phyloP scores from a whole-genome alignment of 1,140 invertebrate genomes.

The Hestina assimilis region DNA sequence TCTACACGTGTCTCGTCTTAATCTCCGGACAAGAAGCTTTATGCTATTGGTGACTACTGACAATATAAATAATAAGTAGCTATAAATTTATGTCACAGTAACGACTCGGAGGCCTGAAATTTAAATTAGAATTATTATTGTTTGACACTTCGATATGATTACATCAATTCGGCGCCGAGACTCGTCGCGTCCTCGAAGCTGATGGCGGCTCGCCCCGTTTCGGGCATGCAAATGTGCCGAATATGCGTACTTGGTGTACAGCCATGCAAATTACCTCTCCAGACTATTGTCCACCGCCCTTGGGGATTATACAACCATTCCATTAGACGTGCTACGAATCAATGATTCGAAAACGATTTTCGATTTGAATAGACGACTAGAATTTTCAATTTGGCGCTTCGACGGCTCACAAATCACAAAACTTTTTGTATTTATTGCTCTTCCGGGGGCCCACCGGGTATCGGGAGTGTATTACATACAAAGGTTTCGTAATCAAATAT shows the following conservation, averaged over 20 bases:
- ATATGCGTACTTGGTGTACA: conserved; percentile 48
- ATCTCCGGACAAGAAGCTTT: conserved; percentile 31
- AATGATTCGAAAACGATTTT: conserved; percentile 57
- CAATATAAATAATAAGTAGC: conserved; percentile 4
- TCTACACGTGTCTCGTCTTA: conserved; percentile 53
- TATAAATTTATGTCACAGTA: conserved; percentile 52
- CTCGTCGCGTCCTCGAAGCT: conserved; percentile 30
- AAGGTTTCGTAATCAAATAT: conserved; percentile 14
- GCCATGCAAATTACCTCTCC: conserved; percentile 67
- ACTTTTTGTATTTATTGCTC: conserved; percentile 25
- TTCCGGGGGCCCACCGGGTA: conserved; percentile 23
- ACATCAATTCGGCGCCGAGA: conserved; percentile 53
- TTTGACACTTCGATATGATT: conserved; percentile 46
- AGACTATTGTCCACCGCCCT: conserved; percentile 69
- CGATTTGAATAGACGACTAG: conserved; percentile 41
- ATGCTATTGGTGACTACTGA: conserved; percentile 26
- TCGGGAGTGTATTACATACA: conserved; percentile 12
- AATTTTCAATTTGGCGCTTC: conserved; percentile 36
- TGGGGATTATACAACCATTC: conserved; percentile 56
- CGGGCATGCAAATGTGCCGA: conserved; percentile 69
- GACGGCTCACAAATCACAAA: conserved; percentile 25
- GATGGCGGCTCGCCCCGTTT: conserved; percentile 41
- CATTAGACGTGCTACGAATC: conserved; percentile 54
- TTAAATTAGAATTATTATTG: conserved; percentile 64
- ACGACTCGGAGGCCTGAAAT: conserved; percentile 46